Conservation (phyloP, 2,797 vertebrate genomes). For the Lagorchestes hirsutus region DNA sequence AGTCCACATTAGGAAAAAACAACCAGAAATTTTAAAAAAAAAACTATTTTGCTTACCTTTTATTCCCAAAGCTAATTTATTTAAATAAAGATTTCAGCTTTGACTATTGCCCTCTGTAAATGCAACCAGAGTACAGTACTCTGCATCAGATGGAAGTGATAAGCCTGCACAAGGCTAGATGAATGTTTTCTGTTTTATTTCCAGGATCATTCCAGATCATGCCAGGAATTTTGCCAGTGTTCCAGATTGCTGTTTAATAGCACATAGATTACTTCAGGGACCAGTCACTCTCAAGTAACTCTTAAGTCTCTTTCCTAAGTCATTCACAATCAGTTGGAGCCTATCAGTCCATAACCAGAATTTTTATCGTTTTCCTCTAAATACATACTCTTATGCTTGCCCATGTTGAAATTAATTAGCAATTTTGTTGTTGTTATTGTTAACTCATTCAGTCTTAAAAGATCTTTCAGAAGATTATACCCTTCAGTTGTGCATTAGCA, state of each 20-base stretch:
- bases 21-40: background rate
- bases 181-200: background rate
- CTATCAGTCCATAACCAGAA: constrained; percentile 17
- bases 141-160: background rate
- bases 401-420: background rate
- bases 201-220: background rate
- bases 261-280: background rate
- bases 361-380: constrained; percentile 19
- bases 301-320: background rate
- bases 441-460: constrained; percentile 2
- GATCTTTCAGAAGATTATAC: constrained; percentile 20
- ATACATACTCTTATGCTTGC: background rate
- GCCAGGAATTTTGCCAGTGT: background rate
- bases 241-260: background rate
- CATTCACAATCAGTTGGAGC: background rate
- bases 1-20: background rate
- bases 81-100: constrained; percentile 45
- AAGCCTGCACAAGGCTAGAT: background rate
- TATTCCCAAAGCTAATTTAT: constrained; percentile 30
- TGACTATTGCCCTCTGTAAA: background rate
- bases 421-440: background rate
- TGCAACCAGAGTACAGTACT: background rate
- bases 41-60: constrained; percentile 22
- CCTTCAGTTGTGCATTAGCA: constrained; percentile 9
- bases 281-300: background rate